phyloP scores from a whole-genome alignment of 2,888 invertebrate species.

The Harpalus rufipes region DNA sequence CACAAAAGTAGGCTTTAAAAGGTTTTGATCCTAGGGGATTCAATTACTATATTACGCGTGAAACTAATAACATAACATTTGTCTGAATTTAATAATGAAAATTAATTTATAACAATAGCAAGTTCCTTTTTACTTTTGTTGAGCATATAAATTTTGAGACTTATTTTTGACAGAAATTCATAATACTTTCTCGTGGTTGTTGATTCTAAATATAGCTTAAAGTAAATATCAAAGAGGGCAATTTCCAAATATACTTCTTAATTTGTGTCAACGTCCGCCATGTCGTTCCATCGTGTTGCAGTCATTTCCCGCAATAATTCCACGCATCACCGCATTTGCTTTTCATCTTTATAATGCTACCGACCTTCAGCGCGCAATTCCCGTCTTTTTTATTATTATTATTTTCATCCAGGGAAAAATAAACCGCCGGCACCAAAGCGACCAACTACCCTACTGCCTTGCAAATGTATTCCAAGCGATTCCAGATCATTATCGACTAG shows the following conservation, averaged over 20 bases:
- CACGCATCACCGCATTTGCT: slow-evolving; percentile 45
- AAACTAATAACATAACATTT: too few relatives aligned
- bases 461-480: not conserved
- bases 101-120: too few relatives aligned
- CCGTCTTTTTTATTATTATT: slow-evolving; percentile 50
- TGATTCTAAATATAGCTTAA: not conserved
- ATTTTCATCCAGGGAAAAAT: slow-evolving; percentile 50
- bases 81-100: too few relatives aligned
- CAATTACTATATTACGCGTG: too few relatives aligned
- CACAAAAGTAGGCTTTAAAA: too few relatives aligned
- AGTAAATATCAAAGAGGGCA: slow-evolving; percentile 5
- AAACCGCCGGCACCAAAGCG: not conserved
- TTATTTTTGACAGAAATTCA: too few relatives aligned
- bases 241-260: not conserved
- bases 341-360: slow-evolving; percentile 44
- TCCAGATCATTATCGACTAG: slow-evolving; percentile 1
- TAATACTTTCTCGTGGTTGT: too few relatives aligned
- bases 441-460: not conserved
- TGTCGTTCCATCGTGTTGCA: slow-evolving; percentile 18
- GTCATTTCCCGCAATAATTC: slow-evolving; percentile 47
- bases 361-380: not conserved
- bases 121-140: too few relatives aligned
- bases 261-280: slow-evolving; percentile 2
- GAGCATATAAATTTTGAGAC: too few relatives aligned
- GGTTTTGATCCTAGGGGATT: too few relatives aligned